Conservation (phyloP, 2,113 vertebrate genomes). For the Nothoprocta perdicaria region DNA sequence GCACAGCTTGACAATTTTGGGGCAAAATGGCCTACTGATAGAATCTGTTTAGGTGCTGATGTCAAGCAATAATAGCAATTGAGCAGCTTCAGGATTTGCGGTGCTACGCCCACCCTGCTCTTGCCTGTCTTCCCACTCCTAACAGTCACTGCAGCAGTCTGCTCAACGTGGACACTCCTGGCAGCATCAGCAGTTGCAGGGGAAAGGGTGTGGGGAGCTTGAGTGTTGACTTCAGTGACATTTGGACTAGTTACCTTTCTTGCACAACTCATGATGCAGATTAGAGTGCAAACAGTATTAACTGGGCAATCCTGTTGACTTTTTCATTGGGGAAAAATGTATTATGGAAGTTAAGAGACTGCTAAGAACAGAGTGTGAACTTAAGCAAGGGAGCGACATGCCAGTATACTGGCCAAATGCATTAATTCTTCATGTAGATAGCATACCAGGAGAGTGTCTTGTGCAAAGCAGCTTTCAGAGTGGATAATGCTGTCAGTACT, state of each 20-base stretch:
- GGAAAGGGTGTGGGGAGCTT: background rate
- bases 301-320: background rate
- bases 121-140: background rate
- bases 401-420: background rate
- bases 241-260: background rate
- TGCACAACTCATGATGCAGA: background rate
- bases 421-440: background rate
- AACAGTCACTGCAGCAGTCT: background rate
- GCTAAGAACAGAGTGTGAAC: background rate
- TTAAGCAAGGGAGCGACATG: background rate
- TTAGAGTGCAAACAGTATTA: background rate
- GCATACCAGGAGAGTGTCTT: background rate
- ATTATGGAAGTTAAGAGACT: background rate
- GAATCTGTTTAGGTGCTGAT: rapidly evolving
- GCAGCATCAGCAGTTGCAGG: background rate
- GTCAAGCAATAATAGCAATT: background rate
- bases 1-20: background rate
- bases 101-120: background rate
- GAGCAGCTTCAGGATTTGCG: background rate
- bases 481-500: background rate
- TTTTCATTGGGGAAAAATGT: background rate
- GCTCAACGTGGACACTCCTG: background rate
- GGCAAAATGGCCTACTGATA: background rate
- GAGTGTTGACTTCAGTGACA: background rate
- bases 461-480: background rate